Conservation (phyloP, 2,113 vertebrate species). For the Mesoclemmys tuberculata region DNA sequence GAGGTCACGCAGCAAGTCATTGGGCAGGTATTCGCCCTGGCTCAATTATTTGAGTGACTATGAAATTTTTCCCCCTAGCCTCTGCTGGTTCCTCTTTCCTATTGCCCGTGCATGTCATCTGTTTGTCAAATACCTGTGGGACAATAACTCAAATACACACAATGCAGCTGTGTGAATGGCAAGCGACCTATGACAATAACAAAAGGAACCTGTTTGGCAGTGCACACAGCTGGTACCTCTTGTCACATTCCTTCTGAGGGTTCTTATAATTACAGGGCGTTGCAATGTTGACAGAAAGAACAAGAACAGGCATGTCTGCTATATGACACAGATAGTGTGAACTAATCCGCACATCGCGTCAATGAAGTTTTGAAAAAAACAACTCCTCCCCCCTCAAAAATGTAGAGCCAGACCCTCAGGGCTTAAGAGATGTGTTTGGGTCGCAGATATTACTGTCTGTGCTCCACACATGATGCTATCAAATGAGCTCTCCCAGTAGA, state of each 20-base stretch:
- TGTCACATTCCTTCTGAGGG: background rate
- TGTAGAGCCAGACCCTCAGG: too few species aligned
- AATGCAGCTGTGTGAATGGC: background rate
- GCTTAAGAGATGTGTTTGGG: background rate
- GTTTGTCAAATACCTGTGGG: background rate
- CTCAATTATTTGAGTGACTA: background rate
- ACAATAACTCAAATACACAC: background rate
- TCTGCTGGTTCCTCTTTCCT: background rate
- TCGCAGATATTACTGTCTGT: background rate
- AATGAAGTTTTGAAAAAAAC: conserved; percentile 2
- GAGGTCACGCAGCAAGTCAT: background rate
- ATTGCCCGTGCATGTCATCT: background rate
- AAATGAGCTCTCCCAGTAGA: background rate
- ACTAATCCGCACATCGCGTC: background rate
- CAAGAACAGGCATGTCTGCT: background rate
- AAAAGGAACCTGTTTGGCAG: background rate
- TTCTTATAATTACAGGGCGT: background rate
- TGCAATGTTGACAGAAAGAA: fast-evolving
- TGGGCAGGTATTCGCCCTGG: background rate
- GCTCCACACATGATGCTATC: background rate
- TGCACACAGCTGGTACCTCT: background rate
- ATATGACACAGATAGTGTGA: background rate
- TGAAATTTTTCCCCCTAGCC: background rate
- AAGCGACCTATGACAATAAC: background rate
- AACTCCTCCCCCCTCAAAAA: background rate